Evolutionary conservation across 1,140 invertebrate species (phyloP).

Genomic region (Drosophila ficusphila): DNA sequence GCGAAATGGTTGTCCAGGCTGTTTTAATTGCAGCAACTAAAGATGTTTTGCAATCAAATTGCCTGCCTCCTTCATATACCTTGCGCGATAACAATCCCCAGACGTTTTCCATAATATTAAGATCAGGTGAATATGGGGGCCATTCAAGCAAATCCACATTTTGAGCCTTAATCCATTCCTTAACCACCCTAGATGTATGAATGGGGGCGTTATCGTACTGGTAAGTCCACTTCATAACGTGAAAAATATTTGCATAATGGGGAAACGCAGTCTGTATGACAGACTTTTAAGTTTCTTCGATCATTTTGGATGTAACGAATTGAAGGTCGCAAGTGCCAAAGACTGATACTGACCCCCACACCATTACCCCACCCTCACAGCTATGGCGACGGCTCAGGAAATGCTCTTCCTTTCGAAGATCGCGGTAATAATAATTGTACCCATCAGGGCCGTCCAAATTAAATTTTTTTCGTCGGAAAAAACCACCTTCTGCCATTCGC

Average conservation of each 20-base stretch:
- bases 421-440: conserved; percentile 7
- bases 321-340: no score
- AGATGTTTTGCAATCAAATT: conserved; percentile 13
- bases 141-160: no score
- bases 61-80: conserved; percentile 4
- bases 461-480: conserved; percentile 12
- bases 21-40: conserved; percentile 8
- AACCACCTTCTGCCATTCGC: conserved; percentile 8
- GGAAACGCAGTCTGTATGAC: conserved; percentile 6
- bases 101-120: no score
- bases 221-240: conserved; percentile 2
- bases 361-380: no score
- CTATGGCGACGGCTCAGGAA: no score
- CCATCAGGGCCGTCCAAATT: conserved; percentile 1
- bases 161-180: conserved; percentile 13
- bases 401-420: neutral
- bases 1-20: no score
- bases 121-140: no score
- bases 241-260: conserved; percentile 8
- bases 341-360: no score
- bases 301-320: conserved; percentile 12
- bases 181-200: conserved; percentile 18
- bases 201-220: conserved; percentile 9
- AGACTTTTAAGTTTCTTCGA: neutral
- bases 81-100: no score